Percentiles rank a stretch among this genome's conserved stretches.
Evolutionary conservation across 92 coral and sea anemone species (phyloP).

Genomic region (Pocillopora meandrina): DNA sequence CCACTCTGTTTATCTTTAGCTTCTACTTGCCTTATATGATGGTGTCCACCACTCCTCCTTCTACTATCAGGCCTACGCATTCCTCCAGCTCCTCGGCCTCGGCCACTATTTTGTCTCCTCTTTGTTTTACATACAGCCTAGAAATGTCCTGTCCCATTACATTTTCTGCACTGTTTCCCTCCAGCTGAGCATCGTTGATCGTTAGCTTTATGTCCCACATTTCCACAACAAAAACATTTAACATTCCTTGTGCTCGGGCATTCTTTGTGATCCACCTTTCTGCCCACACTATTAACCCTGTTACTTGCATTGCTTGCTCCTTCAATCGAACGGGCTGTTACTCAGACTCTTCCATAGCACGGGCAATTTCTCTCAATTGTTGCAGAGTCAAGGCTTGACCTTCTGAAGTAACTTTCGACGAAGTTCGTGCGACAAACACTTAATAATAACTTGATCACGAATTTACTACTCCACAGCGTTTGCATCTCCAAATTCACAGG

Average conservation of each 20-base stretch:
- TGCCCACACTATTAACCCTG: conserved; percentile 11
- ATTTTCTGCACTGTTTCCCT: conserved; percentile 26
- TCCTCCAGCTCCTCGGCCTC: conserved; percentile 17
- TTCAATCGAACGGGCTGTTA: conserved; percentile 45
- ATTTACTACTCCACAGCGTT: conserved; percentile 52
- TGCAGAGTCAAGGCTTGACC: conserved; percentile 40
- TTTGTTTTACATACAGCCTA: conserved; percentile 32
- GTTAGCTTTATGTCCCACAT: conserved; percentile 9
- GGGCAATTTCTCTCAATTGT: conserved; percentile 51
- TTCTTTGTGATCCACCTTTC: neutral
- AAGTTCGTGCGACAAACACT: conserved; percentile 44
- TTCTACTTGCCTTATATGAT: conserved; percentile 17
- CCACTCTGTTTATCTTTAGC: conserved; percentile 19
- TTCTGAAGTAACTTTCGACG: conserved; percentile 51
- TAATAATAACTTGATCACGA: conserved; percentile 56
- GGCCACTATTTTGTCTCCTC: neutral
- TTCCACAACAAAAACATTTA: conserved; percentile 34
- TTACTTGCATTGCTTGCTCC: neutral
- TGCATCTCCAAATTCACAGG: conserved; percentile 57
- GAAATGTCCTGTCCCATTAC: conserved; percentile 14
- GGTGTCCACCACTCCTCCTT: neutral
- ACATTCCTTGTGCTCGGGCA: neutral
- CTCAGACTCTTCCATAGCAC: conserved; percentile 55
- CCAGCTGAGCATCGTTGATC: conserved; percentile 32
- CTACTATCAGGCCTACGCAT: neutral